These are phyloP conservation scores for Paramormyrops hopkinsi DNA, from an alignment of 2,797 vertebrate species.

Conservation along the genomic window DNA sequence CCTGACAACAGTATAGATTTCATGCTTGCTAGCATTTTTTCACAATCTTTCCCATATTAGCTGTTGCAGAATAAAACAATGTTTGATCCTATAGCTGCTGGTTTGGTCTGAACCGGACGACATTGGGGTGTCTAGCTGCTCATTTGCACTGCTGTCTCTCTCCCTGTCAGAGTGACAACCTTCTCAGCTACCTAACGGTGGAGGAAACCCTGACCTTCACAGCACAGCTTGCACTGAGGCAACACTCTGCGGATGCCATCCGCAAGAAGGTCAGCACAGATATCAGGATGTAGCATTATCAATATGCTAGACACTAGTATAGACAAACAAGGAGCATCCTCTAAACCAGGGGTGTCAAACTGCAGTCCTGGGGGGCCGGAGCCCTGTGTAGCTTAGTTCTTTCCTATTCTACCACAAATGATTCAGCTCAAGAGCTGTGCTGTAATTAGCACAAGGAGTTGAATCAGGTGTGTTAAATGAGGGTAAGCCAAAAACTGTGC, in stretches of 20 bases:
- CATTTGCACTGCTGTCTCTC: neutral
- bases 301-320: neutral
- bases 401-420: too few relatives aligned
- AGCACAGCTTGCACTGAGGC: constrained; percentile 73
- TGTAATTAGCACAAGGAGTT: neutral
- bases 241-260: constrained; percentile 58
- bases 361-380: neutral
- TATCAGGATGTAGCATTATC: neutral
- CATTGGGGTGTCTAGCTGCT: neutral
- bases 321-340: neutral
- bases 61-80: neutral
- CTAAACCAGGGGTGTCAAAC: neutral
- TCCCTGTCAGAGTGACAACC: constrained; percentile 69
- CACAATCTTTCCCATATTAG: neutral
- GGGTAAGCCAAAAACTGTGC: neutral
- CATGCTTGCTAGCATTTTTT: neutral
- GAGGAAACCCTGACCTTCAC: constrained; percentile 83
- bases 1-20: neutral
- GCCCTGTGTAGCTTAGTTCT: neutral
- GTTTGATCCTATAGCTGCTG: neutral
- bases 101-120: neutral
- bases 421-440: neutral
- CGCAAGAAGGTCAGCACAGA: constrained; percentile 71
- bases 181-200: constrained; percentile 84
- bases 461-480: neutral